Conservation (phyloP, 2,113 vertebrate genomes). For the Craseonycteris thonglongyai region DNA sequence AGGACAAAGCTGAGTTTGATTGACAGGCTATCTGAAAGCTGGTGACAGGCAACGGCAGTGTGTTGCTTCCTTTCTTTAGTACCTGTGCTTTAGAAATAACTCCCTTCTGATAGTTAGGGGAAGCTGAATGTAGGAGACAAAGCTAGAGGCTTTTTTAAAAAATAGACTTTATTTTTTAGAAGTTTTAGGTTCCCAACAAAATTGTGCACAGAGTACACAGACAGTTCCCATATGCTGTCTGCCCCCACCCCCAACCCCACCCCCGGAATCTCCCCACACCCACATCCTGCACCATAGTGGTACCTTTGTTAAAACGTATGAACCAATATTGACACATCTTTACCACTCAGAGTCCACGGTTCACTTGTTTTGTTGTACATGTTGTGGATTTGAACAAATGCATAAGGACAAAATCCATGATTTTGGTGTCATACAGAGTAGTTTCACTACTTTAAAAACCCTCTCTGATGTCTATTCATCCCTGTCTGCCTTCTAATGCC, state of each 20-base stretch:
- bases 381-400: background rate
- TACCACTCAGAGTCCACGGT: background rate
- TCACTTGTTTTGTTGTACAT: background rate
- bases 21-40: background rate
- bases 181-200: background rate
- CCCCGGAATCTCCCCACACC: background rate
- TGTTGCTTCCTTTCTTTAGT: background rate
- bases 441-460: background rate
- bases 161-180: background rate
- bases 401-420: background rate
- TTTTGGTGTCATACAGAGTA: background rate
- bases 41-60: background rate
- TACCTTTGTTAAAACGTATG: background rate
- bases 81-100: background rate
- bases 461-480: background rate
- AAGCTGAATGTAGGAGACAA: background rate
- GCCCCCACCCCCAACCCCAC: no score
- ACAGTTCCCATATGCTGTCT: background rate
- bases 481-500: background rate
- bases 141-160: background rate
- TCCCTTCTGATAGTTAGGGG: background rate
- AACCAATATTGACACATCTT: background rate
- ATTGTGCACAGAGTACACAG: background rate
- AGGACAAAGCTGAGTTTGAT: background rate
- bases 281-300: background rate